Conservation (phyloP, 2,888 invertebrate species). For the Tenthredo notha region DNA sequence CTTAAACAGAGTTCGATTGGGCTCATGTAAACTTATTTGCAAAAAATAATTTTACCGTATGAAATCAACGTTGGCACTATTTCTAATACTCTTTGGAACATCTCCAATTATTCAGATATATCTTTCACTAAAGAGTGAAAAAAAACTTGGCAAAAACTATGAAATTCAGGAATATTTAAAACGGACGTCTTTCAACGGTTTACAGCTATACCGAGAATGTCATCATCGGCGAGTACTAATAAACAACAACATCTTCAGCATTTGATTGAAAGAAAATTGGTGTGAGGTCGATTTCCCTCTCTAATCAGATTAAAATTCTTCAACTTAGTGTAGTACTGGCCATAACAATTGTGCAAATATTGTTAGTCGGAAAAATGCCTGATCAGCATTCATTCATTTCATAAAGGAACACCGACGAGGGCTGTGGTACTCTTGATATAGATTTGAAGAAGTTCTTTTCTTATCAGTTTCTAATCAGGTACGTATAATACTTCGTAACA, state of each 20-base stretch:
- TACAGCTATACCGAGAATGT: background rate
- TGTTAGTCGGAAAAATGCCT: background rate
- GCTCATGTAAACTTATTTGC: background rate
- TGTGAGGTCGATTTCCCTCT: background rate
- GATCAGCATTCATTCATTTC: background rate
- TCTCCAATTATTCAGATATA: background rate
- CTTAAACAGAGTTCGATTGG: background rate
- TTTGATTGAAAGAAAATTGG: background rate
- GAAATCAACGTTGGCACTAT: background rate
- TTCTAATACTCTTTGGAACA: background rate
- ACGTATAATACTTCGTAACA: background rate
- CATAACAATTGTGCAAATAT: background rate
- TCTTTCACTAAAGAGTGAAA: background rate
- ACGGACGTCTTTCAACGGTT: background rate
- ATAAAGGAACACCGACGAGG: background rate
- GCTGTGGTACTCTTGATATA: background rate
- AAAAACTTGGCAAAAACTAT: background rate
- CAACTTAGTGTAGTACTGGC: background rate
- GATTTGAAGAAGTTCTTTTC: background rate
- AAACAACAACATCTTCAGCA: background rate
- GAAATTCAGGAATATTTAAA: background rate
- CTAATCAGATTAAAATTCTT: background rate
- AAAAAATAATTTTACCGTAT: constrained; percentile 16
- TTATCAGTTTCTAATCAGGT: background rate
- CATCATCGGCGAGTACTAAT: background rate